Base-by-base conservation (phyloP, 1,140 invertebrate genomes). In the Akabosia matsudoensis region DNA sequence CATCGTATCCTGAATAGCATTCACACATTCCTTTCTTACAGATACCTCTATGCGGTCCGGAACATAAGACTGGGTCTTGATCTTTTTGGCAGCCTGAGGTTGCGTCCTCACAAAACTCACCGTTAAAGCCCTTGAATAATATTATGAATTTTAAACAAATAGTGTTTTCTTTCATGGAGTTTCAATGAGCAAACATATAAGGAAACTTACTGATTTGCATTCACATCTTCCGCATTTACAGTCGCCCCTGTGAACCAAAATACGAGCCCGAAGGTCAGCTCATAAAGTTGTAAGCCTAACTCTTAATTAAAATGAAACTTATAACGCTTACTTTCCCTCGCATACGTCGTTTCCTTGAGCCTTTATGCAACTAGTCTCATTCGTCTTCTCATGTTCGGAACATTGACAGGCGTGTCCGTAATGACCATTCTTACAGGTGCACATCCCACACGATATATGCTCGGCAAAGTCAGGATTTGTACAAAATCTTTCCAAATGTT, bases 141-240 rank as follows among this genome's bases (percentile, higher is more conserved):
- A 52, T 76, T 14, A 10, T 7, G 54, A 31, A n/a, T 33, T 33
- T n/a, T 75, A 61, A 14, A 24, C 26, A 26, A 64, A 7, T 64
- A 64, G 4, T 64, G 24, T 64, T 64, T 64, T 18, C 10, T 22
- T 22, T 61, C 26, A 22, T 61, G 18, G 10, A 22, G 56, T 22
- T 61, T 70, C 7, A 14, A 10, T 30, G 1, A 70, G 7, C 28
- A 70, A 16, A 31, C 28, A 26, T 34, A 34, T 74, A n/a, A 2
- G 22, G 51, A 52, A 52, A 33, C 30, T 70, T 31, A n/a, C n/a
- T 28, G 61, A 30, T 1, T 78, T 54, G 70, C 76, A 78, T n/a
- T 75, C 52, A 30, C 77, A 78, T 34, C 70, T 67, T 14, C 77
- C 77, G 73, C 77, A 78, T 67, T 72, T 45, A 28, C 77, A 75